These are phyloP conservation scores for Sinocyclocheilus anophthalmus DNA, from an alignment of 2,113 vertebrate species.

Conservation along the genomic window DNA sequence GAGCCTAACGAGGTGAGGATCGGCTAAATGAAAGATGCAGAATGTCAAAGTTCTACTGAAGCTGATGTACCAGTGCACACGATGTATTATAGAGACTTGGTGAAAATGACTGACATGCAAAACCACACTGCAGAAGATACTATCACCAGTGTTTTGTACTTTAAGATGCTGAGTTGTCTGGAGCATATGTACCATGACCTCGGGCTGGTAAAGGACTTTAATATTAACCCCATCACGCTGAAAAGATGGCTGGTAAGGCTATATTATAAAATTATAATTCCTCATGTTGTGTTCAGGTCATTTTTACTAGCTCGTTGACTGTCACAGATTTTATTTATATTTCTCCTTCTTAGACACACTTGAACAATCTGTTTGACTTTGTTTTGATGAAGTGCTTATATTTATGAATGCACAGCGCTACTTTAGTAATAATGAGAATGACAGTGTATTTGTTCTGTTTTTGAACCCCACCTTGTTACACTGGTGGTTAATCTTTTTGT, in stretches of 20 bases:
- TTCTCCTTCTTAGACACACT: background rate
- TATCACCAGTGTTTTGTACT: slow-evolving; percentile 32
- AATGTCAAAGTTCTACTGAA: background rate
- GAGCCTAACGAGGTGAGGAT: slow-evolving; percentile 89
- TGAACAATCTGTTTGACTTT: background rate
- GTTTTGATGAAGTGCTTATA: background rate
- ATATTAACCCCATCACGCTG: slow-evolving; percentile 89
- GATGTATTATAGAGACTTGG: background rate
- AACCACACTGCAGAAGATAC: background rate
- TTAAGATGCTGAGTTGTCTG: slow-evolving; percentile 93
- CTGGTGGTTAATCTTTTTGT: too few species aligned
- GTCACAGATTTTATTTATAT: background rate
- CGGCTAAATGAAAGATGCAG: background rate
- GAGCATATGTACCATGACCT: slow-evolving; percentile 96
- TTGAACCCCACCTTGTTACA: too few species aligned
- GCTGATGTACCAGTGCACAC: background rate
- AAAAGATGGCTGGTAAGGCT: slow-evolving; percentile 88
- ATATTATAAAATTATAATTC: background rate
- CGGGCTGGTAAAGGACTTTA: slow-evolving; percentile 87
- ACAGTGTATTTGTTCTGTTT: too few species aligned
- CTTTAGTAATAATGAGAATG: background rate
- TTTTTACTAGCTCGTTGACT: background rate
- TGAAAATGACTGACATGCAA: background rate
- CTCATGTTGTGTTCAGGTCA: background rate
- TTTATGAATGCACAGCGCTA: background rate